These are phyloP conservation scores for Triplophysa tibetana DNA, from an alignment of 2,113 vertebrate genomes.

Conservation along the genomic window DNA sequence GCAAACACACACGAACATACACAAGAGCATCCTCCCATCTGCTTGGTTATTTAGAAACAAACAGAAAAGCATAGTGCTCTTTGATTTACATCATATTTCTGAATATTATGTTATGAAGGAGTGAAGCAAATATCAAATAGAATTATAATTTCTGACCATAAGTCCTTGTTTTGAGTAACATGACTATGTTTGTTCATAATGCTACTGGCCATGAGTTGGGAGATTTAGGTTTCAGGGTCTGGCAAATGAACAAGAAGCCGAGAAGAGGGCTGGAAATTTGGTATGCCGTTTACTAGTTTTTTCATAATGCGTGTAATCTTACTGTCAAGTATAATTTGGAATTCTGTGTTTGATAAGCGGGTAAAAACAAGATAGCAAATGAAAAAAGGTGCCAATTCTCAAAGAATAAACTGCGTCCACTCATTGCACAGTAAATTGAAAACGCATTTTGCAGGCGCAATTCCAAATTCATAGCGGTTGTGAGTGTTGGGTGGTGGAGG, in stretches of 20 bases:
- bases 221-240: slow-evolving; percentile 41
- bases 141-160: slow-evolving; percentile 34
- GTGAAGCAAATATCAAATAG: slow-evolving; percentile 20
- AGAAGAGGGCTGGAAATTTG: background rate
- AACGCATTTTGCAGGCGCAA: background rate
- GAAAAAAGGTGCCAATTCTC: background rate
- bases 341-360: background rate
- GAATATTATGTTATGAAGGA: background rate
- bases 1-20: slow-evolving; percentile 40
- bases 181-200: slow-evolving; percentile 25
- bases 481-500: background rate
- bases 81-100: slow-evolving; percentile 33
- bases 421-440: background rate
- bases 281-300: background rate
- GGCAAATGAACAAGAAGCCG: slow-evolving; percentile 10
- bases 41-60: slow-evolving; percentile 35
- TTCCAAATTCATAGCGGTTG: background rate
- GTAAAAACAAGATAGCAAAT: background rate
- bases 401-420: too few relatives aligned
- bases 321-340: background rate
- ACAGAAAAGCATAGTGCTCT: slow-evolving; percentile 36
- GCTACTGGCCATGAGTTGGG: slow-evolving; percentile 32
- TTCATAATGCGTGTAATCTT: background rate
- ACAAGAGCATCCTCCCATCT: slow-evolving; percentile 33
- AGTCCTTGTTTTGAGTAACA: slow-evolving; percentile 45